These are phyloP conservation scores for Antheraea assamensis DNA, from an alignment of 2,888 invertebrate species.

Conservation along the genomic window DNA sequence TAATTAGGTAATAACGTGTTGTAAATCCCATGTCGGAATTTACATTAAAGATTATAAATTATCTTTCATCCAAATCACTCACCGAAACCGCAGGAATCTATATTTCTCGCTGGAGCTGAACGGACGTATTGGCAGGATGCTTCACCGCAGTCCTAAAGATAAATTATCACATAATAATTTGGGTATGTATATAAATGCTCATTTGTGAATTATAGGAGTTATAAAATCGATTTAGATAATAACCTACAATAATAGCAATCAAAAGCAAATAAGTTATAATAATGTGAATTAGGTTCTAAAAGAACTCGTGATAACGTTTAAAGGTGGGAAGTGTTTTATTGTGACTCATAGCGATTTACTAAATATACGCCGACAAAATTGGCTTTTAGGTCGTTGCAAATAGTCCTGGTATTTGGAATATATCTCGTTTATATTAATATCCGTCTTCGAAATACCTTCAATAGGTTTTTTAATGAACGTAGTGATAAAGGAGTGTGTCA, in stretches of 20 bases:
- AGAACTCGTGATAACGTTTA: too few relatives aligned
- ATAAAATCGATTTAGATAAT: too few relatives aligned
- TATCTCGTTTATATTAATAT: background rate
- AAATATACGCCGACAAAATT: too few relatives aligned
- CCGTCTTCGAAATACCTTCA: background rate
- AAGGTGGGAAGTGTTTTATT: too few relatives aligned
- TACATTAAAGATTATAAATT: background rate
- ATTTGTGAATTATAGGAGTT: too few relatives aligned
- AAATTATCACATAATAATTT: conserved; percentile 22
- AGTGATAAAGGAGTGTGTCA: background rate
- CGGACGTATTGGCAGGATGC: conserved; percentile 85
- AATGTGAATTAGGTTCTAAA: too few relatives aligned
- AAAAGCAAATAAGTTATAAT: too few relatives aligned
- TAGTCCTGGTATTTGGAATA: too few relatives aligned
- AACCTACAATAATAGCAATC: too few relatives aligned
- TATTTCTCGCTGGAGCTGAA: conserved; percentile 85
- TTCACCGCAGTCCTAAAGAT: conserved; percentile 74
- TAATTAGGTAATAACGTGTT: background rate
- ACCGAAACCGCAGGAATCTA: conserved; percentile 85
- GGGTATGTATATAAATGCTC: too few relatives aligned
- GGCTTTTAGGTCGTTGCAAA: too few relatives aligned
- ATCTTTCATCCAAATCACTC: conserved; percentile 43
- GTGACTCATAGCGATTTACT: too few relatives aligned
- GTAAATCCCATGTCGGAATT: background rate
- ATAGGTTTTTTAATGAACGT: background rate